Evolutionary conservation across 2,797 vertebrate genomes (phyloP), one percentile per base, ranked within the genome.

Genomic region (Chelmon rostratus): DNA sequence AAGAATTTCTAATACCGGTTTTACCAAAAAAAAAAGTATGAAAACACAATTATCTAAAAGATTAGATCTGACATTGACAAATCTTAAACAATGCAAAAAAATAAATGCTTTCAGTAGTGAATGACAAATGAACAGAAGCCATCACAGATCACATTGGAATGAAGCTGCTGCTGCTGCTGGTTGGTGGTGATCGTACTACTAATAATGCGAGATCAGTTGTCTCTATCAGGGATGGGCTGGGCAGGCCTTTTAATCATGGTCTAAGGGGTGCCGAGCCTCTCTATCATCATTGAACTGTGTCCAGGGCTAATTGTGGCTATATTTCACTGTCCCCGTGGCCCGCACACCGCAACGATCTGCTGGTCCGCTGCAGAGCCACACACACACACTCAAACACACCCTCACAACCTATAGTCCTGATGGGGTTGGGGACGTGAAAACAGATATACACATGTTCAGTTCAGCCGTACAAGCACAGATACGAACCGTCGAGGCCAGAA

Each of bases 251-350:
- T 98, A 98, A 98, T 98, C 97, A 98, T 96, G 95, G 96, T 96
- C 97, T 98, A 97, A 97, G 96, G 97, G 97, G 95, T 96, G 95
- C 95, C 90, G 95, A 95, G 93, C 93, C 95, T 96, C 96, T 97
- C 97, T 97, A 97, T 97, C 96, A 97, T 97, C 97, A 97, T 97
- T 97, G 97, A 97, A 97, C 97, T 97, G 96, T 97, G 97, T 97
- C 97, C 94, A 86, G 94, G 96, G 96, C 97, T 98, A 98, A 98
- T 98, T 98, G 97, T 97, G 94, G 96, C 97, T 95, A 98, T 98
- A 97, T 97, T 97, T 98, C 97, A 98, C 96, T 98, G 97, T 98
- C 97, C 96, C 90, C 81, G 92, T 95, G 95, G 94, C 86, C 93
- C 90, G 91, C 85, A 71, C 91, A 81, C 86, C 68, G 92, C 91